phyloP scores from a whole-genome alignment of 2,888 invertebrate species.

The Scaptomyza parva region DNA sequence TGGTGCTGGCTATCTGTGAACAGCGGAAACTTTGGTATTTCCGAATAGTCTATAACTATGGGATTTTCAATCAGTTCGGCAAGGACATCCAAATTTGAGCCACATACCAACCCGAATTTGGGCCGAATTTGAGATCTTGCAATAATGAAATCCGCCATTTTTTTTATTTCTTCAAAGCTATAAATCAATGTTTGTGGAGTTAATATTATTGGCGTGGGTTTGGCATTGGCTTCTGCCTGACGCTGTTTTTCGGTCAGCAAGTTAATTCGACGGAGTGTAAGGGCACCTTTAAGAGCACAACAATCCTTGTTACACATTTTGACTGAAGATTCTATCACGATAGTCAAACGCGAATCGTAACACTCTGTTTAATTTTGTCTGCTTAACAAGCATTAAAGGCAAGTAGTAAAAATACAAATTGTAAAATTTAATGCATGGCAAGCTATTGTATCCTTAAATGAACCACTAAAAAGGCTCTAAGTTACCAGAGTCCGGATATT shows the following conservation, averaged over 20 bases:
- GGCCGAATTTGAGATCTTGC: conserved; percentile 89
- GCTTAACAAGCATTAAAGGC: conserved; percentile 3
- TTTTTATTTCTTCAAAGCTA: conserved; percentile 91
- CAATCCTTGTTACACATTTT: conserved; percentile 60
- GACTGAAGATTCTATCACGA: background rate
- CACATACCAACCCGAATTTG: conserved; percentile 96
- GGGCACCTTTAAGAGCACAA: conserved; percentile 52
- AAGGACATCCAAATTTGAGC: conserved; percentile 91
- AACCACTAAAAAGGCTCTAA: no score
- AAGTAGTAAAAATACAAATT: background rate
- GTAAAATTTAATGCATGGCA: background rate
- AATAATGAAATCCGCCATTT: conserved; percentile 90
- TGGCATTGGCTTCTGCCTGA: conserved; percentile 24
- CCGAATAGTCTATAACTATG: conserved; percentile 91
- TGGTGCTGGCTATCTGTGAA: conserved; percentile 96
- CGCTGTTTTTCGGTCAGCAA: conserved; percentile 12
- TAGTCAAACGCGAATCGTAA: background rate
- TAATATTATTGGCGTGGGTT: conserved; percentile 23
- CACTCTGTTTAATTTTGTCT: background rate
- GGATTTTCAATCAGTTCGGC: conserved; percentile 90
- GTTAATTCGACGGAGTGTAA: conserved; percentile 42
- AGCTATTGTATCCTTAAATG: background rate
- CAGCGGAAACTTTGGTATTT: conserved; percentile 96
- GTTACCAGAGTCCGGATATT: no score
- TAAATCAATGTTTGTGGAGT: conserved; percentile 84